Evolutionary conservation across 2,113 vertebrate genomes (phyloP).

Genomic region (Carassius carassius): DNA sequence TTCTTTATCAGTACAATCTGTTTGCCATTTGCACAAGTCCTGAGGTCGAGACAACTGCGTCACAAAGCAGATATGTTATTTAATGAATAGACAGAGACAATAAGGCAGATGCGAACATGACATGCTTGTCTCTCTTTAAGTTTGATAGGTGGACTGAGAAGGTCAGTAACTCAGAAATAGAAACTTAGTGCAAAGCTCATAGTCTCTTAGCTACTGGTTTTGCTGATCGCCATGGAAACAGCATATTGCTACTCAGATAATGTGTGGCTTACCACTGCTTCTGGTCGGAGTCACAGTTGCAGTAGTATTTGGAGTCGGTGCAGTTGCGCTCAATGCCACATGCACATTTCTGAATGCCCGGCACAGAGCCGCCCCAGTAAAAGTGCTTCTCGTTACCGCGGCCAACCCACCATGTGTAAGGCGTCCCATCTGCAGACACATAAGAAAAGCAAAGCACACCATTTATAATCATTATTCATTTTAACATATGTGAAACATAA

Average conservation of each 20-base stretch:
- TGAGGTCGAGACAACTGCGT: slow-evolving; percentile 18
- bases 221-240: slow-evolving; percentile 8
- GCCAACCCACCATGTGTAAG: slow-evolving; percentile 97
- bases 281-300: slow-evolving; percentile 94
- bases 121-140: neutral
- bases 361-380: slow-evolving; percentile 95
- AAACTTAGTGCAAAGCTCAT: neutral
- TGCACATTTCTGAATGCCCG: slow-evolving; percentile 94
- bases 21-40: slow-evolving; percentile 19
- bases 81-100: neutral
- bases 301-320: slow-evolving; percentile 88
- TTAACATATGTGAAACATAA: neutral
- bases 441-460: neutral
- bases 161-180: slow-evolving; percentile 30
- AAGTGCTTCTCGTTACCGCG: slow-evolving; percentile 94
- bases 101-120: slow-evolving; percentile 20
- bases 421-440: slow-evolving; percentile 85
- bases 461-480: neutral
- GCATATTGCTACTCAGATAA: neutral
- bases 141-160: slow-evolving; percentile 9
- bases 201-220: neutral
- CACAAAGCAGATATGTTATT: neutral
- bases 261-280: slow-evolving; percentile 86
- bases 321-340: slow-evolving; percentile 97
- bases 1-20: slow-evolving; percentile 22